Percentiles rank a stretch among this genome's conserved stretches.
Evolutionary conservation across 2,113 vertebrate species (phyloP).

Genomic region (Gnathochromis pfefferi): DNA sequence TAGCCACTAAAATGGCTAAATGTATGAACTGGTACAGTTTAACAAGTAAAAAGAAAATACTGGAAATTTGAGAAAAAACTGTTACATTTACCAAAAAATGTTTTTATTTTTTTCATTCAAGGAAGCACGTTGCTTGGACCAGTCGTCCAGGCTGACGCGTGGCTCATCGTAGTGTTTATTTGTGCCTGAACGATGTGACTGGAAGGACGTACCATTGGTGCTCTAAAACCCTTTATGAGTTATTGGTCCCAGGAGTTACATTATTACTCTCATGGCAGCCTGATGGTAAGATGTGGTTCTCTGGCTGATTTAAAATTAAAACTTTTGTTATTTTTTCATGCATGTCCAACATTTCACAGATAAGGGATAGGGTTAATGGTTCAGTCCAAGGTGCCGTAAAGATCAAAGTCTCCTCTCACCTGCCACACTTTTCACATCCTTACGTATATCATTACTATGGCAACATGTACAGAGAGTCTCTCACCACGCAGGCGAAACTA

Average conservation of each 20-base stretch:
- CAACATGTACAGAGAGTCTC: not conserved
- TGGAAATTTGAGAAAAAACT: not conserved
- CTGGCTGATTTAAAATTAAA: not conserved
- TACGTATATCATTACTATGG: not conserved
- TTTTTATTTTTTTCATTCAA: too few relatives aligned
- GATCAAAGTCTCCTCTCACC: not conserved
- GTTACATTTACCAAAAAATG: rapidly evolving
- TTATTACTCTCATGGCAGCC: not conserved
- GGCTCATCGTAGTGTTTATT: not conserved
- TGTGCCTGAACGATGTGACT: not conserved
- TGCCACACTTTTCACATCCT: not conserved
- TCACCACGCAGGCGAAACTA: not conserved
- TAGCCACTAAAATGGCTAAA: not conserved
- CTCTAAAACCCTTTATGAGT: not conserved
- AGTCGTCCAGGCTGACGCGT: not conserved
- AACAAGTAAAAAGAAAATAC: not conserved
- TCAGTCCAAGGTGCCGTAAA: not conserved
- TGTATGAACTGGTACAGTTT: not conserved
- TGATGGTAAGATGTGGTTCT: not conserved
- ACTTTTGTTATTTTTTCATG: not conserved
- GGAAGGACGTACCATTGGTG: not conserved
- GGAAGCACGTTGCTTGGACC: not conserved
- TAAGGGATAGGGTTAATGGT: not conserved
- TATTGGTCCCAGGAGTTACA: not conserved
- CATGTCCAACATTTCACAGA: not conserved